Conservation (phyloP, 2,113 vertebrate species). For the Asarcornis scutulata region DNA sequence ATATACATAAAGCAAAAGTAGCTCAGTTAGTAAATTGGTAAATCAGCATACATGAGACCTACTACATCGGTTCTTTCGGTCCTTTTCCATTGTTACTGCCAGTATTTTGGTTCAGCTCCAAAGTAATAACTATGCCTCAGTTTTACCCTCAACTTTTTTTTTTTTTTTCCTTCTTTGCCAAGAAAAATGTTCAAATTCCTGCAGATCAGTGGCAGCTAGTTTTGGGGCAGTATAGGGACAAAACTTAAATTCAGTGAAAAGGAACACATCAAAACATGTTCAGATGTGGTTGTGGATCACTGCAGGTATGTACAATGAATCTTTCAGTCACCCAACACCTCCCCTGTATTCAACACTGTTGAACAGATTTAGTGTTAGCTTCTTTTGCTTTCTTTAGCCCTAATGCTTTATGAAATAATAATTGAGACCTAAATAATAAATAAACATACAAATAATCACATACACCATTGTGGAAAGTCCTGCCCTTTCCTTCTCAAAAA, state of each 20-base stretch:
- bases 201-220: not conserved
- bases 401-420: not conserved
- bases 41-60: not conserved
- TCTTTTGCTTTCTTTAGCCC: not conserved
- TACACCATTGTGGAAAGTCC: not conserved
- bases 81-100: not conserved
- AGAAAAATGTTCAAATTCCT: not conserved
- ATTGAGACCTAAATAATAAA: not conserved
- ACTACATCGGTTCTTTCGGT: not conserved
- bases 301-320: fast-evolving
- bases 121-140: not conserved
- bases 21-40: not conserved
- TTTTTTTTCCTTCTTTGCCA: not conserved
- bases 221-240: not conserved
- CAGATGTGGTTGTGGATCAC: not conserved
- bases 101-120: not conserved
- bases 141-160: not conserved
- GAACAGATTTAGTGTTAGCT: not conserved
- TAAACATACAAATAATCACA: not conserved
- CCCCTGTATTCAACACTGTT: not conserved
- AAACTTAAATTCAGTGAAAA: not conserved
- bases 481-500: not conserved
- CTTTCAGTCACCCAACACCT: not conserved
- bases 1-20: not conserved
- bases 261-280: not conserved